Evolutionary conservation across 2,797 vertebrate genomes (phyloP), one percentile per base, ranked within the genome.

Genomic region (Hippopotamyrus pictus): DNA sequence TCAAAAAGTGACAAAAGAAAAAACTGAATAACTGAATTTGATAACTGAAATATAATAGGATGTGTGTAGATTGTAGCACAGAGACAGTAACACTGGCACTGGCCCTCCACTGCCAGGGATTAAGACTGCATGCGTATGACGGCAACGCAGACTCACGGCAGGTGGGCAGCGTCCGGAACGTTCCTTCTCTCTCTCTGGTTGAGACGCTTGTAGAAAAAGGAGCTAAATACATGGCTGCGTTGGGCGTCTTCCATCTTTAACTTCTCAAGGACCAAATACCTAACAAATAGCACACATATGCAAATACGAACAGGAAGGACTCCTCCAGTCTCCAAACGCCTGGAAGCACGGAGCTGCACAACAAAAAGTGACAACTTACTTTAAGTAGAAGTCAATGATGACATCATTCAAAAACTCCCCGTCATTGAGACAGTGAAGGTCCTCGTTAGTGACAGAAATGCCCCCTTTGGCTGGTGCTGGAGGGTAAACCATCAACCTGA

Each of bases 301-400:
- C 29, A n/a, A n/a, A 46, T 46, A 85, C 44, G 12, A 2, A 88
- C 9, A 73, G 33, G 6, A 90, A 6, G 48, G 48, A 51, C 22
- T 11, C 2, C 82, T 84, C n/a, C 46, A 29, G 5, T 84, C 29
- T 12, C n/a, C 9, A 29, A 51, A 11, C 1, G 3, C 25, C n/a
- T 33, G 82, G 46, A 84, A 29, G 48, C 11, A 84, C 7, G 29
- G 11, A 11, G 37, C 3, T 5, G 14, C 25, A 48, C 17, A 8
- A 48, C 17, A n/a, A 83, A 48, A 22, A 22, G 44, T 8, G 83
- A 48, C 86, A 51, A 95, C 98, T 97, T 93, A 99, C 98, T 99
- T 99, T 94, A 99, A 97, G 97, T 99, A 99, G 95, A 99, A 99
- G 96, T 99, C 98, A 93, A 99, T 98, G 94, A 99, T 99, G 91